These are phyloP conservation scores for Semaprochilodus insignis DNA, from an alignment of 2,797 vertebrate genomes.

Conservation along the genomic window DNA sequence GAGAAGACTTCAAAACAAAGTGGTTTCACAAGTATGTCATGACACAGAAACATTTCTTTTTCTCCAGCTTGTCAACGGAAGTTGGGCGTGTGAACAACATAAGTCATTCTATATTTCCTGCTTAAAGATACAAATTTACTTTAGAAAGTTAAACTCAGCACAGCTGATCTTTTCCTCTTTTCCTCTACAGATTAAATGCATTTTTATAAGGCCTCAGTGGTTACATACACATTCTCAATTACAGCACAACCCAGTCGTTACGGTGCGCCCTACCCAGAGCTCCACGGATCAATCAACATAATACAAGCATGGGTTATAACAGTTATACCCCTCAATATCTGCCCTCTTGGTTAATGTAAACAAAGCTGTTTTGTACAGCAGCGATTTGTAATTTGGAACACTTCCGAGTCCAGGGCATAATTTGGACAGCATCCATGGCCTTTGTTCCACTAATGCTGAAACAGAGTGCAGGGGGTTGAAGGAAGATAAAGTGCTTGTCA, in stretches of 20 bases:
- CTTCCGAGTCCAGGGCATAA: not conserved
- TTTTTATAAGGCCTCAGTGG: conserved; percentile 7
- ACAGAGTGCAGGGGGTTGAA: not conserved
- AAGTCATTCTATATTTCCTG: not conserved
- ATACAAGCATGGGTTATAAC: not conserved
- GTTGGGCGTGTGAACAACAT: not conserved
- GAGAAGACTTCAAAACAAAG: not conserved
- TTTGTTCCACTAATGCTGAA: conserved; percentile 28
- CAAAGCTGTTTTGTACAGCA: not conserved
- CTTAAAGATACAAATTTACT: not conserved
- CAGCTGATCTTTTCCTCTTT: not conserved
- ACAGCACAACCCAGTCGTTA: not conserved
- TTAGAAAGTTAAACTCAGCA: not conserved
- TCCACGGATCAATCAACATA: not conserved
- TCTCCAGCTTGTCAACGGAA: not conserved
- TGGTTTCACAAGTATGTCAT: not conserved
- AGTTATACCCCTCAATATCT: not conserved
- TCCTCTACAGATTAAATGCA: not conserved
- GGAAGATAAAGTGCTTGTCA: conserved; percentile 40
- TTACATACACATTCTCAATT: not conserved
- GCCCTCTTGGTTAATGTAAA: not conserved
- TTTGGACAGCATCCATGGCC: not conserved
- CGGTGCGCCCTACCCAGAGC: not conserved
- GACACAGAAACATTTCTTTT: not conserved
- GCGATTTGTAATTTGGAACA: not conserved